Base-by-base conservation (phyloP, 2,113 vertebrate species). In the Lophius piscatorius region DNA sequence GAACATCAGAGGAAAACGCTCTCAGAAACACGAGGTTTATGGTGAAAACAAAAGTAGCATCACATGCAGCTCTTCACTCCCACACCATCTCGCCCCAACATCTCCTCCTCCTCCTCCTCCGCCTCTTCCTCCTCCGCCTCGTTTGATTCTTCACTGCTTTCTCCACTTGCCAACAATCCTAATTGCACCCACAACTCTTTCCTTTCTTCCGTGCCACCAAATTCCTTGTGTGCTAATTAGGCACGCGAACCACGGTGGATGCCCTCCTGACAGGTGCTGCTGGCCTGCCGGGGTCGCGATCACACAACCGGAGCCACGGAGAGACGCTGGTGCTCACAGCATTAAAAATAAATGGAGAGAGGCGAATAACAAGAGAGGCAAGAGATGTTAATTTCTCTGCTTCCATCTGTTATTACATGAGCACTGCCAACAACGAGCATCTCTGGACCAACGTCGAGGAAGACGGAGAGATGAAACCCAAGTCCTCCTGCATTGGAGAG, bases 331-430 rank as follows among this genome's bases (percentile, higher is more conserved):
- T 92, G 92, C 94, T 94, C 90, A 85, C 91, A 46, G 94, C 95
- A 95, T 94, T 96, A 95, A 95, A 90, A 90, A 90, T 95, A 96
- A 88, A 90, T 94, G 94, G 93, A 94, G 92, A 92, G 94, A 74
- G 46, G 92, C 94, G 94, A 94, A 95, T 94, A 97, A 94, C 93
- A 62, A 89, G 84, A 92, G 92, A 94, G 92, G 91, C 93, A 93
- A 95, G 95, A 97, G 91, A 94, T 98, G 95, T 97, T 98, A 95
- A 96, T 98, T 98, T 98, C 93, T 79, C 93, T 93, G n/a, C 94
- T 96, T 95, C 97, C 97, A 98, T 98, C 97, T 98, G 97, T 98
- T 98, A 95, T 98, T 98, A 97, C 96, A 93, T 97, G 96, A 96
- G 94, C 94, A 91, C 93, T 98, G 96, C 97, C 97, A 98, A 98